Evolutionary conservation across 2,888 invertebrate species (phyloP).

Genomic region (Tipula vernalis): DNA sequence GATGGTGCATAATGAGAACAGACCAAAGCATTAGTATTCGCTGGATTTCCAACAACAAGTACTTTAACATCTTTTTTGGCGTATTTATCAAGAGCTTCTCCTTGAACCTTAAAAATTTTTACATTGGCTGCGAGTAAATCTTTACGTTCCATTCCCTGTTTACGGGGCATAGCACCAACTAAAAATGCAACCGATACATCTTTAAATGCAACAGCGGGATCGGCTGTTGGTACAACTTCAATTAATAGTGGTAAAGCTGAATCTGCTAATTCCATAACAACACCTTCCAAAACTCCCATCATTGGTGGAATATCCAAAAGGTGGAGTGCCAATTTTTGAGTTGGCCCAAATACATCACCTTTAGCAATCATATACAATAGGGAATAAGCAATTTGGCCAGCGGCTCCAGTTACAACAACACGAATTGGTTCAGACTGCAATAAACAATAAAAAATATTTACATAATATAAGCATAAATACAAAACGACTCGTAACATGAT

Average conservation of each 20-base stretch:
- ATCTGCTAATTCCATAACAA: constrained; percentile 94
- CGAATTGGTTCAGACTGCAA: constrained; percentile 67
- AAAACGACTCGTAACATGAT: neutral
- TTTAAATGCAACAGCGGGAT: constrained; percentile 85
- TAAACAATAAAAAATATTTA: neutral
- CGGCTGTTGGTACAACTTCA: constrained; percentile 75
- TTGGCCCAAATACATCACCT: constrained; percentile 86
- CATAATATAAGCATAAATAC: too few relatives aligned
- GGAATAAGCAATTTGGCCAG: constrained; percentile 98
- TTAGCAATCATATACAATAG: constrained; percentile 88
- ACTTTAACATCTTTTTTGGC: constrained; percentile 89
- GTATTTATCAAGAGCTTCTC: constrained; percentile 79
- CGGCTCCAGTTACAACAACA: constrained; percentile 96
- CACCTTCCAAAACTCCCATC: constrained; percentile 94
- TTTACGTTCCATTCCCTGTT: constrained; percentile 97
- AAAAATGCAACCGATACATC: constrained; percentile 93
- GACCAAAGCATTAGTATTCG: constrained; percentile 95
- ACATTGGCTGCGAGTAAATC: constrained; percentile 95
- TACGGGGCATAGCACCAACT: constrained; percentile 96
- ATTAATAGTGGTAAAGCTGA: constrained; percentile 83
- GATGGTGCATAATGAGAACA: constrained; percentile 92
- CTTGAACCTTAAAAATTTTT: constrained; percentile 95
- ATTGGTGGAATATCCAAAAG: constrained; percentile 91
- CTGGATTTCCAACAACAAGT: constrained; percentile 97
- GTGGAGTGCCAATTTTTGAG: constrained; percentile 76